These are phyloP conservation scores for Xiphophorus maculatus DNA, from an alignment of 2,113 vertebrate species.

Conservation along the genomic window DNA sequence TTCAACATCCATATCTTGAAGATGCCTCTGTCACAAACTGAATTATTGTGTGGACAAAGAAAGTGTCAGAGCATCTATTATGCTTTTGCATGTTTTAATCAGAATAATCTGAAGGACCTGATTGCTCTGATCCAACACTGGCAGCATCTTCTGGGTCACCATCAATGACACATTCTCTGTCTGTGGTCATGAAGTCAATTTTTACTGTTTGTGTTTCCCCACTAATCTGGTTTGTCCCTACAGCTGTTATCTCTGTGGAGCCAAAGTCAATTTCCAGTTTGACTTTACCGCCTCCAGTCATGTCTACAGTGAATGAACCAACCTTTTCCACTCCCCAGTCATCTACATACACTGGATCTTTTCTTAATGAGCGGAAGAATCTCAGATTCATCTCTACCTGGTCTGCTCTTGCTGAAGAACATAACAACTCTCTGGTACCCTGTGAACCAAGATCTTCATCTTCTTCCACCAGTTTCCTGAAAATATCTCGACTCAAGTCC, in stretches of 20 bases:
- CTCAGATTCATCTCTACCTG: background rate
- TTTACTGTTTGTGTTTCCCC: background rate
- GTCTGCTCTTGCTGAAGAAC: background rate
- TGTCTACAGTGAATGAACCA: background rate
- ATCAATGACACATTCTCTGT: too few relatives aligned
- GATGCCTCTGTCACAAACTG: too few relatives aligned
- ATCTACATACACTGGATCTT: conserved; percentile 28
- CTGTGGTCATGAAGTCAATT: conserved; percentile 23
- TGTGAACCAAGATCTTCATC: conserved; percentile 28
- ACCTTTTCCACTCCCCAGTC: conserved; percentile 7
- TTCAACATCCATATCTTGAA: too few relatives aligned
- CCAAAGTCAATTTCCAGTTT: conserved; percentile 45
- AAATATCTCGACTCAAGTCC: conserved; percentile 5
- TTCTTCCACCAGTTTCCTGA: conserved; percentile 19
- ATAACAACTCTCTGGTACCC: conserved; percentile 11
- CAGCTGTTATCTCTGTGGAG: conserved; percentile 35
- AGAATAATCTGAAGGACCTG: too few relatives aligned
- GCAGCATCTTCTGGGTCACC: too few relatives aligned
- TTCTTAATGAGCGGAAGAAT: conserved; percentile 29
- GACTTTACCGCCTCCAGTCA: conserved; percentile 3
- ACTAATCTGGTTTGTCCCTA: conserved; percentile 24
- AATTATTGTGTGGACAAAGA: too few relatives aligned
- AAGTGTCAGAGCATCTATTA: too few relatives aligned
- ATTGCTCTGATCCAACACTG: too few relatives aligned
- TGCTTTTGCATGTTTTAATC: too few relatives aligned